phyloP scores from a whole-genome alignment of 2,888 invertebrate species.

The Macrosiphum euphorbiae region DNA sequence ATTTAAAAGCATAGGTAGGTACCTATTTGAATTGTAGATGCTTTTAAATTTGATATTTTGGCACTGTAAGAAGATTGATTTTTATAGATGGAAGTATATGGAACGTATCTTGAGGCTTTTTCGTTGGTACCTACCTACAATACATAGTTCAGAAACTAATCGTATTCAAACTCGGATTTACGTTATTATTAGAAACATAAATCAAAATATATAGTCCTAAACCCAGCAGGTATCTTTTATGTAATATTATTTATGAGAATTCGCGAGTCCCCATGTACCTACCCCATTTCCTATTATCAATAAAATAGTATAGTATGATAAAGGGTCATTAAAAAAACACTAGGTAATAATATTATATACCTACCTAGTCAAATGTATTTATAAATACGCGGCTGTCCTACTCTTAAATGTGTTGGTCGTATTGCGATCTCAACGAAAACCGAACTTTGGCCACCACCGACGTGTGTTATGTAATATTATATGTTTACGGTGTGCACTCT shows the following conservation, averaged over 20 bases:
- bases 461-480: not conserved
- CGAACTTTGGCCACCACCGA: not conserved
- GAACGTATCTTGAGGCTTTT: not conserved
- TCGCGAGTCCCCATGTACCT: not conserved
- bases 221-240: not conserved
- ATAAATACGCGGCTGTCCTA: too few species aligned
- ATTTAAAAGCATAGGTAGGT: not conserved
- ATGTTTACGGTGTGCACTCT: not conserved
- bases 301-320: too few species aligned
- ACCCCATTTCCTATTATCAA: too few species aligned
- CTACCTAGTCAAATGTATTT: too few species aligned
- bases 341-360: too few species aligned
- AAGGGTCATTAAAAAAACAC: too few species aligned
- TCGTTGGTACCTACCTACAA: not conserved
- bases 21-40: too few species aligned
- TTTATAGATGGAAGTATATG: not conserved
- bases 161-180: not conserved
- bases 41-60: not conserved
- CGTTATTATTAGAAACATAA: not conserved
- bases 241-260: not conserved
- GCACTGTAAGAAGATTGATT: not conserved
- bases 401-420: not conserved
- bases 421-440: not conserved
- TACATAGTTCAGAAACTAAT: not conserved
- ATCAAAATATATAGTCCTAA: not conserved